Evolutionary conservation across 2,113 vertebrate genomes (phyloP), one percentile per base, ranked within the genome.

Genomic region (Sula dactylatra): DNA sequence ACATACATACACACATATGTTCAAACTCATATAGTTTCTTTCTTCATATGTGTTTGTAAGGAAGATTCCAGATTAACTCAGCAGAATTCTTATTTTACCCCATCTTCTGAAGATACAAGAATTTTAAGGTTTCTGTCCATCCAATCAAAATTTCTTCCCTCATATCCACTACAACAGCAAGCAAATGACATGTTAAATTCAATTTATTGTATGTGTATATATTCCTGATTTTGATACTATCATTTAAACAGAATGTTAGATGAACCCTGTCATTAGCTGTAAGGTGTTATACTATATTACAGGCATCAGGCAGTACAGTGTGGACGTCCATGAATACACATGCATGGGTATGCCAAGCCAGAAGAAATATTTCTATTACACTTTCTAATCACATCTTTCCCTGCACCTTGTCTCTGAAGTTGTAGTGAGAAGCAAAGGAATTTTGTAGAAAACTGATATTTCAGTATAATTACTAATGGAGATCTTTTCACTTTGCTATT

Each of bases 281-380:
- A 27, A 64, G 31, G 15, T 56, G 4, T 65, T 42, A 7, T 5
- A 34, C 34, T 32, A 0, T 47, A 22, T 69, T 65, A 52, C 16
- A 80, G 59, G 11, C 21, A 91, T 52, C 11, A 47, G 56, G 34
- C 50, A 76, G 42, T 42, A 45, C 18, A 56, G 13, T 32, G 11
- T 77, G 10, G 15, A 7, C n/a, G 64, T 32, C 50, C 9, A 2
- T 7, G 13, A 62, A 56, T 10, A n/a, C 4, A 6, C 2, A 2
- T 38, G 22, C 15, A 26, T 56, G 34, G 76, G 5, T 55, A 78
- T 24, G 45, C 26, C 34, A 61, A 61, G 32, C 15, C 86, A 45
- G 55, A 66, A 40, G 6, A 65, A 69, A 70, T 86, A 58, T 58
- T 82, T 72, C 4, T 64, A 40, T 67, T 49, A 38, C 5, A 70